Base-by-base conservation (phyloP, 2,888 invertebrate species). In the Cheilosia scutellata region DNA sequence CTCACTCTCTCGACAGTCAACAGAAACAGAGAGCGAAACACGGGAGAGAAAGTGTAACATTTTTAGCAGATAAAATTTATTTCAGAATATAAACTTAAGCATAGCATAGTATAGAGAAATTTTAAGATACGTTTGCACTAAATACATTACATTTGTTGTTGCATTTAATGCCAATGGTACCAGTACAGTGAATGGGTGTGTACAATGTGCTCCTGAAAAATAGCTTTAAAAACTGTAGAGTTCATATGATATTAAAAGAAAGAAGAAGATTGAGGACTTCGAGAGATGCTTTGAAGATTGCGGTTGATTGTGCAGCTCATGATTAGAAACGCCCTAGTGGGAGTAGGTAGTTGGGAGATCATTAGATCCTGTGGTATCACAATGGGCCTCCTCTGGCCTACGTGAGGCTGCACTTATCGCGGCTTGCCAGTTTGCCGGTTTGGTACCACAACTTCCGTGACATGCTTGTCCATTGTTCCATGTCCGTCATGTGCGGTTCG, bases 111-210 rank as follows among this genome's bases (percentile, higher is more conserved):
- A 74, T 79, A 65, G 37, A 55, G 9, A 60, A 66, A 71, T 11
- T 74, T 83, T 83, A 83, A 79, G 74, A 79, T 78, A 78, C 44
- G 62, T 83, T 79, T 75, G 79, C 83, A 83, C 78, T 63, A 49
- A 68, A 74, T 78, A 55, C 51, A 57, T 62, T 78, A 68, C 68
- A 78, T 83, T 78, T 83, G 83, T 83, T 78, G 78, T 83, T 78
- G 74, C 83, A 83, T 79, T 79, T 74, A 79, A 78, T 78, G 51
- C 66, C 68, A 78, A 63, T 78, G 78, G 78, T 78, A 68, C 51
- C n/a, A 11, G 42, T 37, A 11, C 37, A 37, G 31, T 37, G 20
- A 16, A 27, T 2, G 25, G 9, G 51, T 25, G 27, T 5, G 51
- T 9, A 25, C 9, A 27, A 5, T 9, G 51, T 51, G 51, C 51